phyloP scores from a whole-genome alignment of 2,797 vertebrate species.

The Acridotheres tristis region DNA sequence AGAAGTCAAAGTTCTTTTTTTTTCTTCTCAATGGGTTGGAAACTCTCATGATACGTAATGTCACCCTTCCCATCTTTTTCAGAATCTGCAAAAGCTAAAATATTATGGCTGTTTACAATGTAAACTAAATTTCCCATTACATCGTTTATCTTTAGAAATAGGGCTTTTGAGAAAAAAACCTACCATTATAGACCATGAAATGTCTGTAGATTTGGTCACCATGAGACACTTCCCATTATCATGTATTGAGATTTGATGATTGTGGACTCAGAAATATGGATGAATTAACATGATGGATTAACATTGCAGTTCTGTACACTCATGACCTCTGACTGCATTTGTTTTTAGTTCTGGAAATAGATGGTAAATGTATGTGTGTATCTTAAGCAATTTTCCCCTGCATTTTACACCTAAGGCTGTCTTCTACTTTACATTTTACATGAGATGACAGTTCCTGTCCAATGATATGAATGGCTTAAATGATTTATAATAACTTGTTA shows the following conservation, averaged over 20 bases:
- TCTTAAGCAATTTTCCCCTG: background rate
- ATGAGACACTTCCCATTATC: background rate
- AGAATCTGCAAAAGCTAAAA: background rate
- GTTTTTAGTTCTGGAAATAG: background rate
- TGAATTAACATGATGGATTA: background rate
- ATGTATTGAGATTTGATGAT: background rate
- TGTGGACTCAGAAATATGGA: background rate
- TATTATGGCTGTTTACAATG: background rate
- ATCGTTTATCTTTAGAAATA: background rate
- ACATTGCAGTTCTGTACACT: background rate
- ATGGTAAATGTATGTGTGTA: background rate
- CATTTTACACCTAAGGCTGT: background rate
- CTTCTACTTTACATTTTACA: background rate
- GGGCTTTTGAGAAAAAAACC: background rate
- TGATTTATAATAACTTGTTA: background rate
- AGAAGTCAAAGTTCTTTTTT: background rate
- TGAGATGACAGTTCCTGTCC: background rate
- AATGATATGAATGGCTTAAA: background rate
- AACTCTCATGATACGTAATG: background rate
- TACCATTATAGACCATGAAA: background rate
- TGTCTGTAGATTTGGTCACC: background rate
- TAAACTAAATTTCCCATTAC: background rate
- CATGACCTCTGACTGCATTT: background rate
- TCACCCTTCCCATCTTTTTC: background rate
- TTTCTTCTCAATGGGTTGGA: background rate